Base-by-base conservation (phyloP, 2,888 invertebrate species). In the Ormia ochracea region DNA sequence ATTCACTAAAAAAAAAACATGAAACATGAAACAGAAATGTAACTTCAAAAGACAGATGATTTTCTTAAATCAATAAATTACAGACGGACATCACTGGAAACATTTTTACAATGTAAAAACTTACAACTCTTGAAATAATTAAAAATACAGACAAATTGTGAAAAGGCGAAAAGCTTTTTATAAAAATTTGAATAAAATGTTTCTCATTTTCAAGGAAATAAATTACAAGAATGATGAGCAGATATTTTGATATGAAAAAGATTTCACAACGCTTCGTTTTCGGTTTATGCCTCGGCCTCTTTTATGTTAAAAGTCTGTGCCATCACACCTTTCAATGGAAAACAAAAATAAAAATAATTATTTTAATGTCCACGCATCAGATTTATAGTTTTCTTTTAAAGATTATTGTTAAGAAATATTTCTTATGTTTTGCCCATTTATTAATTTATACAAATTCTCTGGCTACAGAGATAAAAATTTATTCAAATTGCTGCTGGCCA, bases 391-490 rank as follows among this genome's bases (percentile, higher is more conserved):
- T 36, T 33, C 28, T 58, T 28, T 28, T 17, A 17, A 58, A 56
- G 26, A 48, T 72, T n/a, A 21, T 66, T 17, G 31, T 31, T n/a
- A 38, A 41, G 65, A 66, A 54, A 31, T 9, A 38, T 54, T 68
- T 66, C 31, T 31, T 21, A 54, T 41, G 19, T 66, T 33, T 33
- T 56, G 41, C 26, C 26, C n/a, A n/a, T n/a, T n/a, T n/a, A n/a
- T n/a, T n/a, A n/a, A n/a, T n/a, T n/a, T n/a, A n/a, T n/a, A 21
- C 28, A 43, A 12, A 10, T 56, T n/a, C 23, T 43, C 10, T 54
- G 38, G 21, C 54, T 54, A 14, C n/a, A 17, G 26, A n/a, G n/a
- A 12, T 19, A 21, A 54, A 54, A 33, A n/a, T n/a, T 5, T 54
- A 5, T 31, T 10, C 31, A 3, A 10, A 33, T 3, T 9, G 4